Base-by-base conservation (phyloP, 2,797 vertebrate genomes). In the Hapalemur alaotrensis region DNA sequence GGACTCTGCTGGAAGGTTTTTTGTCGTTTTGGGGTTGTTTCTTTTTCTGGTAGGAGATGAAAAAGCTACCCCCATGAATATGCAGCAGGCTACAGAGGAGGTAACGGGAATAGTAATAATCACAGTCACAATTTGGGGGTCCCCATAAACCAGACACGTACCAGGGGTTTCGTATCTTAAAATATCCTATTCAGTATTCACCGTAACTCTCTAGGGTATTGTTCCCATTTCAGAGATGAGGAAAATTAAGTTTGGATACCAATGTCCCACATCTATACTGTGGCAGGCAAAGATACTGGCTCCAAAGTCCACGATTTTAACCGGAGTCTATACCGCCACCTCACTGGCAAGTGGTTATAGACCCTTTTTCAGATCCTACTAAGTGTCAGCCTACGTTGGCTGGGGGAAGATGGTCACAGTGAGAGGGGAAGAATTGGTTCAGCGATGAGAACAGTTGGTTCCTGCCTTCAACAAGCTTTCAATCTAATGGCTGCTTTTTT, bases 391-490 rank as follows among this genome's bases (percentile, higher is more conserved):
- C 84, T 72, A 7, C 30, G 30, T 63, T 18, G 65, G 30, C 59
- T 38, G 18, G 48, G 22, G 35, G 4, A 38, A 59, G 38, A n/a
- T 1, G 13, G 35, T 59, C 38, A 22, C 3, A 14, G 23, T 11
- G 46, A 67, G 35, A 59, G 7, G 7, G 41, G 17, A 95, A 46
- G 50, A 70, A 69, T 10, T 22, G 30, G 46, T 22, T 86, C 32
- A 4, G 30, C 1, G 35, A 13, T 10, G 48, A 80, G 76, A 59
- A 11, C 17, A 61, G 43, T 54, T 41, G 72, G 35, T 65, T 57
- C 96, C 93, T 98, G 96, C 97, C 97, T 96, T 97, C 97, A 97
- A 73, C 86, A 48, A 84, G 97, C 97, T 97, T 98, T 86, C 96
- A 35, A 12, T 98, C 96, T 54, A 95, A 72, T 22, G 7, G 52